Evolutionary conservation across 2,888 invertebrate species (phyloP).

Genomic region (Caenorhabditis angaria): DNA sequence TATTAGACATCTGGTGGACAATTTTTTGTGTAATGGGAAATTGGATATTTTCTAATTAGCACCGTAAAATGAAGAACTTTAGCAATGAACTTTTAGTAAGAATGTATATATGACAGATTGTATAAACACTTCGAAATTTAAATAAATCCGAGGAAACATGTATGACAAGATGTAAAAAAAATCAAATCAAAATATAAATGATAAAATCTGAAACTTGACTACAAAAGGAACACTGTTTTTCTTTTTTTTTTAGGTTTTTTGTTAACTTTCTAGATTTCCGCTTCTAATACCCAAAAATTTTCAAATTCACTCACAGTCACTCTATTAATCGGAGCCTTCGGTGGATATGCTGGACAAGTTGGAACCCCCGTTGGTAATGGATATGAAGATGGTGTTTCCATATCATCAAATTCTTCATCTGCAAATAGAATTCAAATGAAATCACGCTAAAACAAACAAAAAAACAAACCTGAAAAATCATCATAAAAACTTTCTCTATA

Average conservation of each 20-base stretch:
- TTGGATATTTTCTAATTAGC: too few relatives aligned
- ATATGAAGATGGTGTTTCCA: conserved; percentile 35
- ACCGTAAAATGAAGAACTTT: too few relatives aligned
- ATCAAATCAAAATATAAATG: too few relatives aligned
- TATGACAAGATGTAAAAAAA: too few relatives aligned
- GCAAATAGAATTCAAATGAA: conserved; percentile 5
- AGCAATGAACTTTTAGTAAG: too few relatives aligned
- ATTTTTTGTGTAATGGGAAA: too few relatives aligned
- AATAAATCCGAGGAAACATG: too few relatives aligned
- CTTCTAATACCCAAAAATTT: too few relatives aligned
- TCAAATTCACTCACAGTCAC: conserved; percentile 55
- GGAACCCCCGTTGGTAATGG: conserved; percentile 49
- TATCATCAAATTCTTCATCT: conserved; percentile 46
- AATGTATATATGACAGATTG: too few relatives aligned
- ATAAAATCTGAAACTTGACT: too few relatives aligned
- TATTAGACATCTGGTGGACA: too few relatives aligned
- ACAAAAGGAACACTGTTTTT: neutral
- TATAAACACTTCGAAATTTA: too few relatives aligned
- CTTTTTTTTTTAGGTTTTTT: neutral
- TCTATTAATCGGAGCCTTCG: conserved; percentile 55
- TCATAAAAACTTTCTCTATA: conserved; percentile 44
- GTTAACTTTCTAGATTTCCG: neutral
- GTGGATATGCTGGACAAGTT: conserved; percentile 52
- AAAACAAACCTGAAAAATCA: conserved; percentile 30
- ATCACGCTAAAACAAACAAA: neutral